Evolutionary conservation across 2,888 invertebrate species (phyloP).

Genomic region (Hemithea aestivaria): DNA sequence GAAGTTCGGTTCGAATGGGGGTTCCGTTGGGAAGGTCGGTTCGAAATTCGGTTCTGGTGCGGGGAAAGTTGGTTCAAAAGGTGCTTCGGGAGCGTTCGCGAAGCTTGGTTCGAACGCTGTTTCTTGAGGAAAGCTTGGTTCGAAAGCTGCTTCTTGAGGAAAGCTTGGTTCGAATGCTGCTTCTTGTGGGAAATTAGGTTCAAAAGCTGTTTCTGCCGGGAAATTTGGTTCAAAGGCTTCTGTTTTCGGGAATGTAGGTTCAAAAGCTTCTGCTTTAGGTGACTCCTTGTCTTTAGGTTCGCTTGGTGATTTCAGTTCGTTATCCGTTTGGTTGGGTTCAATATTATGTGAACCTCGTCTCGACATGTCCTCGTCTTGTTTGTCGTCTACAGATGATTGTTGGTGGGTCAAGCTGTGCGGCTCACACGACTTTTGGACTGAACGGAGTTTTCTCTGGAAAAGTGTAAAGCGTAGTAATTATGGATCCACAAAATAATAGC

Average conservation of each 20-base stretch:
- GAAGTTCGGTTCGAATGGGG: constrained; percentile 43
- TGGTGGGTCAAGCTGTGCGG: constrained; percentile 62
- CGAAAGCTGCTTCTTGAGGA: constrained; percentile 9
- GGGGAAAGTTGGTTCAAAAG: constrained; percentile 2
- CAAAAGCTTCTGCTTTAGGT: constrained; percentile 26
- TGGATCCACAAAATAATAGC: too few relatives aligned
- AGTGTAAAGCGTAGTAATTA: too few relatives aligned
- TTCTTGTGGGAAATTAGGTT: constrained; percentile 3
- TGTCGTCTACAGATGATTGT: constrained; percentile 60
- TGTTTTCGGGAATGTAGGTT: constrained; percentile 8
- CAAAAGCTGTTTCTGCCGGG: constrained; percentile 9
- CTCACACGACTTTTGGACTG: constrained; percentile 78
- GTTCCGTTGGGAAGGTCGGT: constrained; percentile 17
- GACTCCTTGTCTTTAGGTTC: constrained; percentile 42
- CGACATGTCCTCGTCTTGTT: constrained; percentile 47
- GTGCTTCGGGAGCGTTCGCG: neutral
- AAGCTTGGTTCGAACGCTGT: constrained; percentile 7
- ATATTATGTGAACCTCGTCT: constrained; percentile 37
- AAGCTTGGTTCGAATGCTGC: constrained; percentile 3
- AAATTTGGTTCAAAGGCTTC: constrained; percentile 10
- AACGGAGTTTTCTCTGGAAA: constrained; percentile 82
- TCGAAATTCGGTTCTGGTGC: constrained; percentile 1
- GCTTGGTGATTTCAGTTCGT: constrained; percentile 35
- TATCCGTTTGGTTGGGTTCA: constrained; percentile 29
- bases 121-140: constrained; percentile 8